Evolutionary conservation across 1,140 invertebrate species (phyloP), one percentile per base, ranked within the genome.

Genomic region (Sminthurides bifidus): DNA sequence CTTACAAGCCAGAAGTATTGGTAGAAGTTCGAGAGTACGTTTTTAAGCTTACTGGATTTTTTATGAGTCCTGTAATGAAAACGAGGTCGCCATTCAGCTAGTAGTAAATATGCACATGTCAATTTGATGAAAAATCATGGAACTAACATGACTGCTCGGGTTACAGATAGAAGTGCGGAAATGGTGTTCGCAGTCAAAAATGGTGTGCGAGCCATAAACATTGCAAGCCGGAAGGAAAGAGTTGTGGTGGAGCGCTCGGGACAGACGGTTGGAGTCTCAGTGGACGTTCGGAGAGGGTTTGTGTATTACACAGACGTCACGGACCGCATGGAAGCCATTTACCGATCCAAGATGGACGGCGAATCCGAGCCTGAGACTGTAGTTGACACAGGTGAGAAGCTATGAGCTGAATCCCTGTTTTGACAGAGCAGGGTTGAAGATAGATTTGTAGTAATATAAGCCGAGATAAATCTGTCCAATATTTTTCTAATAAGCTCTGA

Each of bases 271-370:
- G 83, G 81, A 1, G 77, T 89, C 0, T 72, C 79, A 5, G 78
- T 75, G 56, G 82, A 87, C 65, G 78, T 52, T 2, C 1, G 44
- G 14, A 53, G 79, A 0, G 68, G 68, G 1, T 71, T 78, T 55
- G 65, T 85, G n/a, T 87, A 84, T 63, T 88, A 84, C 84, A 81
- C 83, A 1, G 79, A 84, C 58, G 76, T 81, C 12, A 70, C 77
- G 1, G 63, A 77, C 21, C 78, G 79, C 8, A 74, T 78, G 3
- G 82, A 85, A 65, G 73, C 77, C 19, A 82, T 88, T 50, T 72
- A 79, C 35, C 73, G 76, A 59, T 72, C 77, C 6, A 65, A 70
- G 29, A 66, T 78, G 3, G 73, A 80, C 66, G 80, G 81, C 5
- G n/a, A n/a, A 66, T 70, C 6, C 56, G 75, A 5, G 52, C 24